phyloP scores from a whole-genome alignment of 2,888 invertebrate genomes.

The Eupithecia centaureata region DNA sequence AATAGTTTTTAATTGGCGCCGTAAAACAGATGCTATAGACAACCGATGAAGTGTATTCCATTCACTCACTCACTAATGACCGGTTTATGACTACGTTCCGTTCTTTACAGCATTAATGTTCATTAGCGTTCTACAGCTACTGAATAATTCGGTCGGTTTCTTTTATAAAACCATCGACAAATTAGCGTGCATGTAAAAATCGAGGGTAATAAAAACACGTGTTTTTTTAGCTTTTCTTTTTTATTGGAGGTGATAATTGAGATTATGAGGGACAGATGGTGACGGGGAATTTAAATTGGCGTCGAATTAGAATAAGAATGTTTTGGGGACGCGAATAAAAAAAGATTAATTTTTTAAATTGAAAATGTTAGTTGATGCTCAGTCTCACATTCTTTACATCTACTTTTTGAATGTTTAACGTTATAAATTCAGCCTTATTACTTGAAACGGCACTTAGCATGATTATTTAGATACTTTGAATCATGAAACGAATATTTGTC shows the following conservation, averaged over 20 bases:
- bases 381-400: slow-evolving; percentile 14
- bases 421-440: background rate
- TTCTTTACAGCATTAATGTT: slow-evolving; percentile 76
- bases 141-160: slow-evolving; percentile 79
- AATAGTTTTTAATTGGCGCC: slow-evolving; percentile 82
- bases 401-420: background rate
- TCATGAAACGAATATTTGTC: slow-evolving; percentile 22
- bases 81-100: slow-evolving; percentile 65
- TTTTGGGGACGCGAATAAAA: background rate
- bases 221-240: slow-evolving; percentile 74
- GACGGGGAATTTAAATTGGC: slow-evolving; percentile 71
- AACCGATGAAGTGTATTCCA: slow-evolving; percentile 74
- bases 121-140: slow-evolving; percentile 80
- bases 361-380: slow-evolving; percentile 9
- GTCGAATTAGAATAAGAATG: slow-evolving; percentile 36
- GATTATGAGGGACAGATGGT: slow-evolving; percentile 73
- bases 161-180: slow-evolving; percentile 80
- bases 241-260: slow-evolving; percentile 81
- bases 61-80: slow-evolving; percentile 70
- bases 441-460: background rate
- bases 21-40: slow-evolving; percentile 78
- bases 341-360: slow-evolving; percentile 13
- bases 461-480: slow-evolving; percentile 10
- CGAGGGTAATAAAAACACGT: slow-evolving; percentile 76
- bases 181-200: slow-evolving; percentile 83